Conservation (phyloP, 2,797 vertebrate species). For the Gallinago nigripennis region DNA sequence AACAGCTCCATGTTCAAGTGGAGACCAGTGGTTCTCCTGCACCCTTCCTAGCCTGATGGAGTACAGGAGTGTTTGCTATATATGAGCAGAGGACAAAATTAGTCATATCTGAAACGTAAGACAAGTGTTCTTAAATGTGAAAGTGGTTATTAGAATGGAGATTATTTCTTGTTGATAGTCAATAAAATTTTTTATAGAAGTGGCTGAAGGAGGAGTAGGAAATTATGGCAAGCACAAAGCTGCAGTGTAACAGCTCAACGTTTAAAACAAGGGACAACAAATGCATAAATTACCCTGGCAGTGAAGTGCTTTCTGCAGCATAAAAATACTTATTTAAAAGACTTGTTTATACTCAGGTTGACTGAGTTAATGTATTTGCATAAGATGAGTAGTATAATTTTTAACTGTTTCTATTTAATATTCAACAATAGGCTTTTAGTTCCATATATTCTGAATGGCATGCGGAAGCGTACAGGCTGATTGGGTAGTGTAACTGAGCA, state of each 20-base stretch:
- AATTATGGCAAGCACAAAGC: not conserved
- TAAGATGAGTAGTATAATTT: not conserved
- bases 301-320: not conserved
- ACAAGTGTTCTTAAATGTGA: not conserved
- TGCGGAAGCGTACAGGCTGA: not conserved
- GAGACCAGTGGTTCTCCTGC: not conserved
- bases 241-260: not conserved
- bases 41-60: not conserved
- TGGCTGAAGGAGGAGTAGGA: not conserved
- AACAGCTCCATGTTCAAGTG: not conserved
- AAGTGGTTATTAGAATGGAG: not conserved
- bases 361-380: not conserved
- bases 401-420: not conserved
- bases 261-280: not conserved
- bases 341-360: not conserved
- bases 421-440: not conserved
- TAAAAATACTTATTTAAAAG: not conserved
- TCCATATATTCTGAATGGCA: not conserved
- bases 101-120: not conserved
- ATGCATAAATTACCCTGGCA: not conserved
- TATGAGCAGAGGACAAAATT: not conserved
- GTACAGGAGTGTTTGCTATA: rapidly evolving
- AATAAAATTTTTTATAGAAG: not conserved
- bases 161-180: not conserved
- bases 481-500: not conserved